Evolutionary conservation across 2,797 vertebrate genomes (phyloP).

Genomic region (Lutjanus argentimaculatus): DNA sequence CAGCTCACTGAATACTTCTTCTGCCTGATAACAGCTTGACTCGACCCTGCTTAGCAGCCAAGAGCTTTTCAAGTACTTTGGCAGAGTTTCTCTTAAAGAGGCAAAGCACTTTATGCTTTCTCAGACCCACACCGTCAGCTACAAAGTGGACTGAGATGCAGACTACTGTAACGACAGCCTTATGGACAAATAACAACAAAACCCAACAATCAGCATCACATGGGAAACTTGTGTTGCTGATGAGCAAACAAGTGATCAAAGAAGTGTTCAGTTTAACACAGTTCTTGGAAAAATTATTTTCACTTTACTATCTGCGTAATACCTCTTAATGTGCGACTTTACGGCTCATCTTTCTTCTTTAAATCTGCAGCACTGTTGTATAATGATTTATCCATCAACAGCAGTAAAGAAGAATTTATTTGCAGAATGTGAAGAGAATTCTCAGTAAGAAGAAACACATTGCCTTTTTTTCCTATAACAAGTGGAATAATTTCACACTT

Average conservation of each 20-base stretch:
- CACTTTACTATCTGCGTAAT: background rate
- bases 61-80: constrained; percentile 52
- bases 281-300: background rate
- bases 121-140: background rate
- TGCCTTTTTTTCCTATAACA: constrained; percentile 2
- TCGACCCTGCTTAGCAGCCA: constrained; percentile 43
- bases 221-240: background rate
- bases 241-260: background rate
- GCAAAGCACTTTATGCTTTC: constrained; percentile 30
- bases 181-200: background rate
- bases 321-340: background rate
- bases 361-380: background rate
- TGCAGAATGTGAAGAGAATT: constrained; percentile 1
- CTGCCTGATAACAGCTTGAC: constrained; percentile 59
- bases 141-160: background rate
- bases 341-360: background rate
- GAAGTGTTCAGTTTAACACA: background rate
- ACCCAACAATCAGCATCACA: background rate
- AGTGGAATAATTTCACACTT: constrained; percentile 19
- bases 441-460: background rate
- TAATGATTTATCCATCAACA: constrained; percentile 14
- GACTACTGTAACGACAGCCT: background rate
- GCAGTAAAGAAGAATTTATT: background rate
- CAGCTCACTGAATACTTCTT: constrained; percentile 46
- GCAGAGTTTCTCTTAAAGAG: constrained; percentile 63